Conservation (phyloP, 2,113 vertebrate genomes). For the Felis chaus region DNA sequence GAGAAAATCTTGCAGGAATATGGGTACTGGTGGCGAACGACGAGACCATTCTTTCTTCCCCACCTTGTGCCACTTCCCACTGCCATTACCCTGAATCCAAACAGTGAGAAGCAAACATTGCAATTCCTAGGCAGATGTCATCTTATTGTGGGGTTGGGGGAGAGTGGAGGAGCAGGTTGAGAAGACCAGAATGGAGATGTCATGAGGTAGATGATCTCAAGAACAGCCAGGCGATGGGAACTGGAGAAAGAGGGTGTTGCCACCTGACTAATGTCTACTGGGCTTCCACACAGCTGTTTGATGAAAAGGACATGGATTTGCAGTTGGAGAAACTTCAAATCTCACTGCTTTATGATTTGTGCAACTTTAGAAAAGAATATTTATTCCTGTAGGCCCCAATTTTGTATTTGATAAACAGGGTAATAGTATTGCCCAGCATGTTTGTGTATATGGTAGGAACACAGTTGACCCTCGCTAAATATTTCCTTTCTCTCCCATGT, state of each 20-base stretch:
- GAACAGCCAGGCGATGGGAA: background rate
- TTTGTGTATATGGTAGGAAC: background rate
- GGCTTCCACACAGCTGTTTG: background rate
- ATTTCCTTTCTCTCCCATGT: background rate
- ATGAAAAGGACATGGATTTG: background rate
- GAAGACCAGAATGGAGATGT: background rate
- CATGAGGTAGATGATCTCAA: background rate
- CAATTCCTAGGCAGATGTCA: background rate
- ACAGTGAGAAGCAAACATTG: background rate
- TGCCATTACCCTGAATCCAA: background rate
- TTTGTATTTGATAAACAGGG: constrained; percentile 1
- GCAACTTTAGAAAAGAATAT: background rate
- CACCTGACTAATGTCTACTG: rapidly evolving
- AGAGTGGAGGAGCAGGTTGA: background rate
- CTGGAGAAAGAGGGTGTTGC: background rate
- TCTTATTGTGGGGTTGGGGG: background rate
- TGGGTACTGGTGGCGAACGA: too few relatives aligned
- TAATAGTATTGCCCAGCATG: background rate
- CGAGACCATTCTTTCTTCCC: background rate
- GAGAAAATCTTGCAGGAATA: background rate
- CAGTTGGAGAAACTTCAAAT: background rate
- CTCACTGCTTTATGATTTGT: background rate
- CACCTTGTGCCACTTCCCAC: background rate
- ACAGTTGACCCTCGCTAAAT: background rate
- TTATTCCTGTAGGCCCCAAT: background rate